Conservation (phyloP, 2,113 vertebrate genomes). For the Cololabis saira region DNA sequence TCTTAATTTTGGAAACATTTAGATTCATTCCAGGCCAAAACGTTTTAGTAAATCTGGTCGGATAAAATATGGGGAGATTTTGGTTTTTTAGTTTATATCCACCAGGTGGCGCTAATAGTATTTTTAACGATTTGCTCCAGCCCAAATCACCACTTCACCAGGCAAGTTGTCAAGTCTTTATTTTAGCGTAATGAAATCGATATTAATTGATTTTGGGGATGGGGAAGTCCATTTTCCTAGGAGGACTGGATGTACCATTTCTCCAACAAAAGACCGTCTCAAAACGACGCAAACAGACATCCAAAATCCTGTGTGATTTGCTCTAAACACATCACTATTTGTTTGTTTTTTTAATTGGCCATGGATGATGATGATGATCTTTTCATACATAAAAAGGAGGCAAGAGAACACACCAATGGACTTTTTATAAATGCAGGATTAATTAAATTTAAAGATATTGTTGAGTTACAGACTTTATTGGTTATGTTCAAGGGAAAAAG, state of each 20-base stretch:
- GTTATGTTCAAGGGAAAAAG: too few species aligned
- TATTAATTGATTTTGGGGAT: conserved; percentile 43
- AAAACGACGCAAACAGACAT: too few species aligned
- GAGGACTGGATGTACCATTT: conserved; percentile 26
- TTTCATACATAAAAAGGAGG: too few species aligned
- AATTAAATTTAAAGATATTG: too few species aligned
- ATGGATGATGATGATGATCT: too few species aligned
- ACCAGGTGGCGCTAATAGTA: conserved; percentile 54
- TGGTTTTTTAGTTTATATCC: background rate
- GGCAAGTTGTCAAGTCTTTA: conserved; percentile 33
- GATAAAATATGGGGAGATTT: background rate
- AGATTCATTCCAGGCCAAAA: background rate
- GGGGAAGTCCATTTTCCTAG: conserved; percentile 35
- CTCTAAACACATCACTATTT: too few species aligned
- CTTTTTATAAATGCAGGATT: too few species aligned
- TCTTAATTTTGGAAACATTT: background rate
- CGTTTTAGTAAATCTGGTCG: background rate
- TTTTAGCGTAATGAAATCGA: conserved; percentile 68
- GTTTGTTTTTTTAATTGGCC: too few species aligned
- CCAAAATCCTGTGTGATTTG: too few species aligned
- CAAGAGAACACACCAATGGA: too few species aligned
- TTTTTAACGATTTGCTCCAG: background rate
- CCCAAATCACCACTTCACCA: background rate
- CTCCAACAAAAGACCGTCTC: conserved; percentile 26
- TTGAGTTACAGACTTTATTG: too few species aligned